Base-by-base conservation (phyloP, 2,797 vertebrate species). In the Ctenosaura bakeri region DNA sequence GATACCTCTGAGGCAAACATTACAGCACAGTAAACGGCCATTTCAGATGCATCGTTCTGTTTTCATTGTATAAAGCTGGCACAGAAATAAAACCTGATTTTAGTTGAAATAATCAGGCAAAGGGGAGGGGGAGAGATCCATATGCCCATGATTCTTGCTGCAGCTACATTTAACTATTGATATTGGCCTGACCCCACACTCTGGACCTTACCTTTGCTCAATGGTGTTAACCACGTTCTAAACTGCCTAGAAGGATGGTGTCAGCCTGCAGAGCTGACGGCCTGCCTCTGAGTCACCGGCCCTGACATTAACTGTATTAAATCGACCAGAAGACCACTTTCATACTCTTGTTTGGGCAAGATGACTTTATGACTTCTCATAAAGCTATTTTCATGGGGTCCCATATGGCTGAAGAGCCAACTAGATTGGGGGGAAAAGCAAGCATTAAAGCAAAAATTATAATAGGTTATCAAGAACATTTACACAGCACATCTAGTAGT, bases 1-100 rank as follows among this genome's bases (percentile, higher is more conserved):
- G 77, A 91, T 8, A 3, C 90, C 85, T 91, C 50, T 83, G 80
- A 91, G 54, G 20, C n/a, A 84, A 89, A 64, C 35, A 66, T 50
- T 62, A 83, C 80, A 62, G n/a, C 38, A 76, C 62, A 64, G 32
- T 42, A 88, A 81, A 69, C 12, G 14, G 66, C 32, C 81, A 77
- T 84, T 89, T 84, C 46, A 84, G 81, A 64, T 46, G 71, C 9
- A 42, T 13, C 50, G 69, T 50, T 76, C 62, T 76, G 29, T 76
- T 76, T 73, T 76, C 54, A 64, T 38, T 62, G 81, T 32, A 77
- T 24, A 62, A 13, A 82, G 56, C 26, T 42, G n/a, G 66, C 38
- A 42, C 12, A 77, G 35, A 62, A 64, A 56, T n/a, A 66, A 64
- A 87, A 69, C 9, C 62, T 80, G 18, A 8, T 87, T 62, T 73